Base-by-base conservation (phyloP, 2,888 invertebrate genomes). In the Anoplius nigerrimus region DNA sequence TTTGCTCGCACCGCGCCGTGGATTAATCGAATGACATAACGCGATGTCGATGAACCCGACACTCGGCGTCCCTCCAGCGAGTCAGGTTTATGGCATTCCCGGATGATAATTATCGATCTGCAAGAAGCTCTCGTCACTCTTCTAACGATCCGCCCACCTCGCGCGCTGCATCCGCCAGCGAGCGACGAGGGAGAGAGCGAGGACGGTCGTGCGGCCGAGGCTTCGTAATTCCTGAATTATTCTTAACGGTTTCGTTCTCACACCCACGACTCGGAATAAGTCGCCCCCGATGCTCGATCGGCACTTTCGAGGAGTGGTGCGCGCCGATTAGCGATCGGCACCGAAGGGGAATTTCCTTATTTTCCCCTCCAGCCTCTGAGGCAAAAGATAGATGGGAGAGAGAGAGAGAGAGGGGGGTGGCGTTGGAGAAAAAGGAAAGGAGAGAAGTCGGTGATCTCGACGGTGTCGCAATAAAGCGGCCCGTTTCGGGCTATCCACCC, bases 211-310 rank as follows among this genome's bases (percentile, higher is more conserved):
- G 53, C 22, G 24, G 24, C n/a, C 48, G 45, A 58, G 53, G 45
- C 66, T 65, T 22, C 27, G 54, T 54, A 62, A 70, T 72, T 71
- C 68, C 75, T 69, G 59, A 72, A 75, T 77, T 69, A 77, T 78
- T 69, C 72, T 69, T 69, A 72, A 69, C 69, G 66, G 76, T 74
- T 75, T 66, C 72, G 70, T 71, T 79, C 79, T 76, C 76, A 79
- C 78, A 79, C 78, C 78, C 78, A 79, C 78, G 65, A 55, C 16
- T 54, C 60, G 43, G 53, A 54, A 54, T 24, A 54, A 54, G 54
- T 54, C 54, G 54, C 54, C 16, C 52, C 4, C 11, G 34, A 34
- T 34, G 34, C 34, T 34, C 34, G 34, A 34, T 34, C 34, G 34
- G 34, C 34, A 34, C 34, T 34, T 34, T 34, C 34, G 34, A 34